These are phyloP conservation scores for Probaryconus sp. DNA, from an alignment of 1,140 invertebrate species.

Conservation along the genomic window DNA sequence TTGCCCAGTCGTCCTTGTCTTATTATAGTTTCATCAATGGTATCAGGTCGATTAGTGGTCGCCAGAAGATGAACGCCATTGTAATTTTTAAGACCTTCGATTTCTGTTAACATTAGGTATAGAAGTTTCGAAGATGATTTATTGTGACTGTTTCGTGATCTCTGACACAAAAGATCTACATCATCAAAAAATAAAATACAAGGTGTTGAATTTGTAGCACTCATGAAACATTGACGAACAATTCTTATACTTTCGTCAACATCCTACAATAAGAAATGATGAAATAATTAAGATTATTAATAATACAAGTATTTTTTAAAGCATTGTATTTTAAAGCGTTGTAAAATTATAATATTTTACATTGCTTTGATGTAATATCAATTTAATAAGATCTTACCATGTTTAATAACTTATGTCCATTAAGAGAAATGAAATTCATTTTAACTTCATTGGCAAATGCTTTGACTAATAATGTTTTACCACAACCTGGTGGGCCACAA, in stretches of 20 bases:
- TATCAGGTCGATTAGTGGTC: slow-evolving; percentile 97
- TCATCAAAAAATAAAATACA: slow-evolving; percentile 99
- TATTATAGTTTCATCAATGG: slow-evolving; percentile 96
- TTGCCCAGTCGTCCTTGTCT: slow-evolving; percentile 97
- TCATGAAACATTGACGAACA: slow-evolving; percentile 95
- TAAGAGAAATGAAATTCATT: slow-evolving; percentile 98
- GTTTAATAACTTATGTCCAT: slow-evolving; percentile 96
- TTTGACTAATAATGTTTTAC: slow-evolving; percentile 95
- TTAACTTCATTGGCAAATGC: slow-evolving; percentile 97
- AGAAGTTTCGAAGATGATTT: slow-evolving; percentile 91
- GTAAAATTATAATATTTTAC: neutral
- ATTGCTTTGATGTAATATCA: too few relatives aligned
- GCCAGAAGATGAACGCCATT: slow-evolving; percentile 96
- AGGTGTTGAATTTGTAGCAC: slow-evolving; percentile 95
- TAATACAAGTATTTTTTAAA: neutral
- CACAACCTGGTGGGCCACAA: slow-evolving; percentile 96
- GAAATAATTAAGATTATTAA: neutral
- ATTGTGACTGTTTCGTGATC: slow-evolving; percentile 85
- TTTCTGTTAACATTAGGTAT: slow-evolving; percentile 98
- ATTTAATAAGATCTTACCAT: slow-evolving; percentile 83
- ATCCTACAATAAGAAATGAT: slow-evolving; percentile 83
- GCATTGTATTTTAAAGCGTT: too few relatives aligned
- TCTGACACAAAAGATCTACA: slow-evolving; percentile 97
- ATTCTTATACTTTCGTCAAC: slow-evolving; percentile 99
- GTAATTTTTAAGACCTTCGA: slow-evolving; percentile 96